Evolutionary conservation across 2,888 invertebrate species (phyloP).

Genomic region (Pseudococcus jackbeardsleyi): DNA sequence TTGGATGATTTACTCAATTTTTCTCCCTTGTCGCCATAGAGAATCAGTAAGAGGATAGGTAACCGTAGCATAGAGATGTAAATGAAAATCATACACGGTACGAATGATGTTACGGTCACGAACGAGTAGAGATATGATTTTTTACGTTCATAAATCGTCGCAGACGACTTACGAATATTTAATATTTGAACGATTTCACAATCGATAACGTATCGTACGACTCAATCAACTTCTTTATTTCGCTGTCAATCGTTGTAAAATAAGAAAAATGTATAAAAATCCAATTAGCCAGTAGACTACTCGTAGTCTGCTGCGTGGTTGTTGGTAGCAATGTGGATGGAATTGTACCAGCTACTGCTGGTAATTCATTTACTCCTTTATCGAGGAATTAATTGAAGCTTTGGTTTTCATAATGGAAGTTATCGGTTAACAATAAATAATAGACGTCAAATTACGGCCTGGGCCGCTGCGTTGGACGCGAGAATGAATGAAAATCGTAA

Average conservation of each 20-base stretch:
- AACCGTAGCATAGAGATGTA: background rate
- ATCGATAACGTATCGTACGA: slow-evolving; percentile 23
- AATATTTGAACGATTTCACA: slow-evolving; percentile 52
- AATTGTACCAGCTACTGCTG: background rate
- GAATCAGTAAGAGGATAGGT: background rate
- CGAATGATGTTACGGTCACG: slow-evolving; percentile 42
- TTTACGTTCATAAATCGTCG: slow-evolving; percentile 1
- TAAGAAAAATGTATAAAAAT: slow-evolving; percentile 19
- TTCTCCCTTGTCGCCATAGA: background rate
- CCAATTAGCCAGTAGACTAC: background rate
- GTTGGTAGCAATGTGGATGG: background rate
- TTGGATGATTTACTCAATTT: slow-evolving; percentile 16
- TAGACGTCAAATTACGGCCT: background rate
- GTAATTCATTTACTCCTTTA: background rate
- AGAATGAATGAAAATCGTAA: slow-evolving; percentile 30
- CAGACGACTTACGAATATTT: slow-evolving; percentile 44
- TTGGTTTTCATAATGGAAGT: background rate
- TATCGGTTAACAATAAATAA: slow-evolving; percentile 12
- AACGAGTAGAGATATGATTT: background rate
- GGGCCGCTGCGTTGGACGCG: background rate
- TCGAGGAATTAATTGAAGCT: background rate
- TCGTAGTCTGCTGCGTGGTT: background rate
- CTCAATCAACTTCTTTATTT: slow-evolving; percentile 42
- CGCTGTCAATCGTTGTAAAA: slow-evolving; percentile 20
- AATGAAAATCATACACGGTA: slow-evolving; percentile 12